Base-by-base conservation (phyloP, 2,113 vertebrate species). In the Lucifuga dentata region DNA sequence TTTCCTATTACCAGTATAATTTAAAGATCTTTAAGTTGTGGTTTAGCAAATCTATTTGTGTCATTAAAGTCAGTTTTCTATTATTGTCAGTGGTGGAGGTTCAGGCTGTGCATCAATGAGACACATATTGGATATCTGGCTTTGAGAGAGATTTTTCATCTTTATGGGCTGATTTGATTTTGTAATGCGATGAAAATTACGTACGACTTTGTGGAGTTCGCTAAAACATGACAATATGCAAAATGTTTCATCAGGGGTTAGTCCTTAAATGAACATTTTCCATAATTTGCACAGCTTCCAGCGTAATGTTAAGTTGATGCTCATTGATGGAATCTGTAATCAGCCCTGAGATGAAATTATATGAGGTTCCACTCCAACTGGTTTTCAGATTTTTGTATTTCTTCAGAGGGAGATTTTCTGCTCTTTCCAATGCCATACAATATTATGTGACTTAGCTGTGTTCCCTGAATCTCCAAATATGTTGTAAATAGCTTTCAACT, bases 351-450 rank as follows among this genome's bases (percentile, higher is more conserved):
- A n/a, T n/a, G n/a, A n/a, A n/a, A n/a, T n/a, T n/a, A 29, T 79
- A 79, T 80, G 79, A 43, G 86, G 84, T 88, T 84, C 68, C 56
- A 63, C 43, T 75, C 64, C 58, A 71, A 84, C 78, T 73, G 55
- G 73, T 45, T 64, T 29, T 59, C 56, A 65, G 65, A 62, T 53
- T 86, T 79, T 76, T 59, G 46, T 45, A 13, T 75, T 70, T 68
- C 33, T 26, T 68, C 41, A 21, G 32, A 55, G 40, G 46, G 43
- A 65, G 80, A 82, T 80, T 57, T 64, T 73, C 78, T 73, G 15
- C 16, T 17, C 13, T 59, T 74, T 69, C 65, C 2, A 49, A 6
- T 1, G 29, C 6, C 33, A 20, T 44, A 8, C 62, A 62, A 72
- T 59, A 15, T 53, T 36, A 44, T 63, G 38, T 24, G 32, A 53